Percentiles rank a stretch among this genome's conserved stretches.
phyloP scores from a whole-genome alignment of 2,888 invertebrate species.

The Mesoligia furuncula region DNA sequence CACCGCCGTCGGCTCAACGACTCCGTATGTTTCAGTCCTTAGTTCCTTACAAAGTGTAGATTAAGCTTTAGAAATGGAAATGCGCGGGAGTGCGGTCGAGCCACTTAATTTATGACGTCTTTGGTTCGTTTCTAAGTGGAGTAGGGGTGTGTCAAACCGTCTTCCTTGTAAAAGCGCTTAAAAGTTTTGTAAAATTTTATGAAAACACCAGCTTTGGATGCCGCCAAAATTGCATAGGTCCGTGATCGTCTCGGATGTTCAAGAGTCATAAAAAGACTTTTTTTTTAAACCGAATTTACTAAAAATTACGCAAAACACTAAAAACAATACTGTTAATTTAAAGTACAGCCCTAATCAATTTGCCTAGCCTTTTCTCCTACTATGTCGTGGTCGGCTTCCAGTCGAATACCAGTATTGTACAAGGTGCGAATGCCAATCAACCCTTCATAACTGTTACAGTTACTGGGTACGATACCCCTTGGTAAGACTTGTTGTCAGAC shows the following conservation, averaged over 20 bases:
- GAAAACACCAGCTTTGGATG: background rate
- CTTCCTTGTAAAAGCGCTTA: background rate
- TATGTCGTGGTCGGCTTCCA: background rate
- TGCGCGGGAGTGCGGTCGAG: conserved; percentile 46
- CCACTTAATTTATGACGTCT: conserved; percentile 58
- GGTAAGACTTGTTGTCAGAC: background rate
- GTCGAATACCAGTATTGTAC: background rate
- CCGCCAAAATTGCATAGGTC: background rate
- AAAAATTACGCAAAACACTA: background rate
- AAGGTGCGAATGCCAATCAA: background rate
- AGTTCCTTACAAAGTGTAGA: conserved; percentile 64
- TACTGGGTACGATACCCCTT: background rate
- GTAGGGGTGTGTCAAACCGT: background rate
- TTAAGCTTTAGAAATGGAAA: conserved; percentile 66
- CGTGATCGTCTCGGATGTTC: no score
- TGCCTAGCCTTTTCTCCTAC: background rate
- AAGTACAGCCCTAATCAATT: background rate
- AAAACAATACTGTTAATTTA: background rate
- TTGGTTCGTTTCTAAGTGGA: conserved; percentile 36
- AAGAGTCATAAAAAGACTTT: background rate
- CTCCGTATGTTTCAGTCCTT: conserved; percentile 64
- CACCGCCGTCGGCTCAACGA: conserved; percentile 63
- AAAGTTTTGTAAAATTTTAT: background rate
- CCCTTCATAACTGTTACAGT: background rate
- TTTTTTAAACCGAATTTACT: background rate